phyloP scores from a whole-genome alignment of 2,797 vertebrate species.

The Parambassis ranga region DNA sequence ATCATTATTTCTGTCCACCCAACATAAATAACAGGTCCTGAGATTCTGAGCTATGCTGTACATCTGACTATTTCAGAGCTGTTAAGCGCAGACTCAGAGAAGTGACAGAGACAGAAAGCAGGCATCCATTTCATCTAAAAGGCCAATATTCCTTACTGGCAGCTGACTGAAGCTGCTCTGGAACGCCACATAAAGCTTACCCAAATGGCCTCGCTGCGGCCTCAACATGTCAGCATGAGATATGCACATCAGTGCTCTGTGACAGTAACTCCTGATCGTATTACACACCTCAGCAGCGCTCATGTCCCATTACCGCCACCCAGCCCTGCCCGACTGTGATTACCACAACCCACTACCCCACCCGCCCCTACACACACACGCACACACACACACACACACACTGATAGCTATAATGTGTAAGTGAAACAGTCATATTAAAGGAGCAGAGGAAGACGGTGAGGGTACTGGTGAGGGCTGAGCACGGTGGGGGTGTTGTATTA shows the following conservation, averaged over 20 bases:
- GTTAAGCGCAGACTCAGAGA: constrained; percentile 44
- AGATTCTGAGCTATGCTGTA: constrained; percentile 20
- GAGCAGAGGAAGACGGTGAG: constrained; percentile 30
- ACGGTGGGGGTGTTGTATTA: constrained; percentile 35
- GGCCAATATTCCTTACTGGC: constrained; percentile 63
- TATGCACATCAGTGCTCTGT: constrained; percentile 74
- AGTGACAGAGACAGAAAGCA: constrained; percentile 63
- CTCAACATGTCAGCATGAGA: constrained; percentile 76
- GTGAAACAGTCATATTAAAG: constrained; percentile 66
- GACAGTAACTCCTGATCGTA: constrained; percentile 79
- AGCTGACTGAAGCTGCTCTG: constrained; percentile 57
- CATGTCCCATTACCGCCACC: constrained; percentile 71
- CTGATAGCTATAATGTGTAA: constrained; percentile 63
- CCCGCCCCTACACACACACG: constrained; percentile 18
- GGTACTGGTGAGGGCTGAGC: too few relatives aligned
- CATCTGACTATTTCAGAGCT: constrained; percentile 28
- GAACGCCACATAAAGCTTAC: constrained; percentile 73
- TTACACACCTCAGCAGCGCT: constrained; percentile 79
- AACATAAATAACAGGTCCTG: constrained; percentile 6
- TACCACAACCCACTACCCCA: too few relatives aligned
- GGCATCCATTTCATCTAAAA: constrained; percentile 69
- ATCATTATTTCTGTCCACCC: constrained; percentile 11
- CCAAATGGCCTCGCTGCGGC: constrained; percentile 65
- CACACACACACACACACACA: constrained; percentile 22
- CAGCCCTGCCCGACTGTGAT: constrained; percentile 61